Percentiles rank a stretch among this genome's conserved stretches.
Conservation (phyloP, 2,113 vertebrate species). For the Procavia capensis region DNA sequence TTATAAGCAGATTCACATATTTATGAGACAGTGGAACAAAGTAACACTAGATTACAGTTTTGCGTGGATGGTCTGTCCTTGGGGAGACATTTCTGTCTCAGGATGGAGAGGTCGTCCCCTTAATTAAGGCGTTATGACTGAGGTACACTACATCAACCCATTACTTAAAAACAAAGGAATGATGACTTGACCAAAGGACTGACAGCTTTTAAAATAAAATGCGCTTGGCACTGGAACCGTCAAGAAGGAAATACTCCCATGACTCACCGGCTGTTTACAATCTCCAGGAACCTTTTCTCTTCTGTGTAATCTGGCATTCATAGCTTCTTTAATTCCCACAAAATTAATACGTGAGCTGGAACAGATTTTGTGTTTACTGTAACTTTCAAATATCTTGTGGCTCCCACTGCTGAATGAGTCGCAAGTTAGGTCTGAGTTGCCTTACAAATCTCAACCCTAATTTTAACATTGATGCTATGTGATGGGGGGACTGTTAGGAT, state of each 20-base stretch:
- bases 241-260: not conserved
- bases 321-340: not conserved
- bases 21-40: not conserved
- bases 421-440: not conserved
- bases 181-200: not conserved
- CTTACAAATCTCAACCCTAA: slow-evolving; percentile 1
- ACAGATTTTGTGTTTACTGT: slow-evolving; percentile 33
- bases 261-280: slow-evolving; percentile 45
- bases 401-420: not conserved
- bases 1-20: not conserved
- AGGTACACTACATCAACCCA: not conserved
- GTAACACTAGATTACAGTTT: not conserved
- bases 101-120: not conserved
- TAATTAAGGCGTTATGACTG: slow-evolving; percentile 1
- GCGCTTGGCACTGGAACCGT: not conserved
- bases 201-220: not conserved
- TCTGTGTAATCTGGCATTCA: slow-evolving; percentile 55
- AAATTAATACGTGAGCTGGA: slow-evolving; percentile 57
- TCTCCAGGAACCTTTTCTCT: slow-evolving; percentile 37
- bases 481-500: not conserved
- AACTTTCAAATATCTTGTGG: slow-evolving; percentile 37
- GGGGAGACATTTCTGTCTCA: not conserved
- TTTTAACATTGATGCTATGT: not conserved
- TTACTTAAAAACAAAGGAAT: not conserved
- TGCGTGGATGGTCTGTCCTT: not conserved